A percentile compares a stretch with the other conserved stretches of the same genome.
Conservation (phyloP, 2,888 invertebrate genomes). For the Leucophenga montana region DNA sequence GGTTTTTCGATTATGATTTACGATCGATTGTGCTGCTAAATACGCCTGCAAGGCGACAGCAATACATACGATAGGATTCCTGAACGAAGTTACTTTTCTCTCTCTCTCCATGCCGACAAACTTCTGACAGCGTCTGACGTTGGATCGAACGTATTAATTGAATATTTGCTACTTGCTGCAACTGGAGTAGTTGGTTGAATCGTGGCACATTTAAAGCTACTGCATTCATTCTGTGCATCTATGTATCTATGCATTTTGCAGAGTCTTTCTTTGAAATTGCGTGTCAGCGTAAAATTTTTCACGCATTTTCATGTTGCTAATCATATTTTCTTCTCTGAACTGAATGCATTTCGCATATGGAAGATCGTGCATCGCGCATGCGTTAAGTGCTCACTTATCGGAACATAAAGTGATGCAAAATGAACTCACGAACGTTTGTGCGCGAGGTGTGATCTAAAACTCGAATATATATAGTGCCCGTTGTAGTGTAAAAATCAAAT, state of each 20-base stretch:
- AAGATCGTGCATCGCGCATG: background rate
- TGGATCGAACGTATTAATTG: background rate
- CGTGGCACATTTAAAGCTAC: background rate
- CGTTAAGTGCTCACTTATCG: slow-evolving; percentile 20
- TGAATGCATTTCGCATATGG: too few species aligned
- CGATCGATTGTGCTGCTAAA: slow-evolving; percentile 13
- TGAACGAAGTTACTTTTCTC: background rate
- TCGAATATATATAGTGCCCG: too few species aligned
- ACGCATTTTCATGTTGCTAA: slow-evolving; percentile 18
- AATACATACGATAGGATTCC: background rate
- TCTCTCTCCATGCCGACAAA: background rate
- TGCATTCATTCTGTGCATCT: background rate
- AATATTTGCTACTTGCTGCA: background rate
- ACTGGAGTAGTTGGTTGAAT: background rate
- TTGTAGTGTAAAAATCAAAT: too few species aligned
- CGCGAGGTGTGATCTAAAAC: slow-evolving; percentile 1
- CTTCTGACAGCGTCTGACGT: background rate
- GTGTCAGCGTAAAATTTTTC: slow-evolving; percentile 13
- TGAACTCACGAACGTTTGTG: background rate
- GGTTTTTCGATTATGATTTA: slow-evolving; percentile 5
- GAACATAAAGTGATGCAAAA: slow-evolving; percentile 15
- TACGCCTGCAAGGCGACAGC: background rate
- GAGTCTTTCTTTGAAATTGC: background rate
- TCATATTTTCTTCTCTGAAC: background rate
- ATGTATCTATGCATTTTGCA: background rate